These are phyloP conservation scores for Litoditis marina DNA, from an alignment of 2,888 invertebrate genomes.

Conservation along the genomic window DNA sequence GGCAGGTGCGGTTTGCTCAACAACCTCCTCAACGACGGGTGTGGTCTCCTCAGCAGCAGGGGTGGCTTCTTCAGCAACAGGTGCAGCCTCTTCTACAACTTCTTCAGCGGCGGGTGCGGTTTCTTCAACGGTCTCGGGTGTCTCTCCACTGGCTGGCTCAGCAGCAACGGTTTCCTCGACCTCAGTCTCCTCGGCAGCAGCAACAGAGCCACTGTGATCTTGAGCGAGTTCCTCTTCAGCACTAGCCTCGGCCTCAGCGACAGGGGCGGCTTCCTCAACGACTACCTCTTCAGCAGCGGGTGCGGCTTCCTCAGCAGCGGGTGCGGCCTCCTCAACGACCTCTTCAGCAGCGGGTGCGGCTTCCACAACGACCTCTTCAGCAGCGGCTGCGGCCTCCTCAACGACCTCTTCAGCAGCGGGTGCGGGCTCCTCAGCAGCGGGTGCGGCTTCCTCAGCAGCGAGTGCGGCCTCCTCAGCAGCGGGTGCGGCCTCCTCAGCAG, in stretches of 20 bases:
- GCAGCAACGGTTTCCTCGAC: too few species aligned
- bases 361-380: too few species aligned
- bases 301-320: background rate
- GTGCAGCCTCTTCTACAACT: conserved; percentile 12
- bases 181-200: too few species aligned
- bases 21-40: conserved; percentile 15
- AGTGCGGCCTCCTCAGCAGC: conserved; percentile 12
- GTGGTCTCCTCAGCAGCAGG: conserved; percentile 49
- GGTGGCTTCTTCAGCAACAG: conserved; percentile 42
- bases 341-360: conserved; percentile 1
- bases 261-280: conserved; percentile 9
- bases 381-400: too few species aligned
- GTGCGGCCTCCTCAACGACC: background rate
- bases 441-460: conserved; percentile 13
- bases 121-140: conserved; percentile 11
- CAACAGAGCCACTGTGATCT: conserved; percentile 11
- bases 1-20: conserved; percentile 12
- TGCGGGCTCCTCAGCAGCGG: background rate
- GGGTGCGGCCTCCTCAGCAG: conserved; percentile 16
- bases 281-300: background rate
- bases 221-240: conserved; percentile 8
- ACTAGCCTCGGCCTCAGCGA: conserved; percentile 10
- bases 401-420: conserved; percentile 2
- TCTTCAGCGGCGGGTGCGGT: conserved; percentile 53
- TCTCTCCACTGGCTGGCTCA: too few species aligned